These are phyloP conservation scores for Frankliniella fusca DNA, from an alignment of 2,888 invertebrate species.

Conservation along the genomic window DNA sequence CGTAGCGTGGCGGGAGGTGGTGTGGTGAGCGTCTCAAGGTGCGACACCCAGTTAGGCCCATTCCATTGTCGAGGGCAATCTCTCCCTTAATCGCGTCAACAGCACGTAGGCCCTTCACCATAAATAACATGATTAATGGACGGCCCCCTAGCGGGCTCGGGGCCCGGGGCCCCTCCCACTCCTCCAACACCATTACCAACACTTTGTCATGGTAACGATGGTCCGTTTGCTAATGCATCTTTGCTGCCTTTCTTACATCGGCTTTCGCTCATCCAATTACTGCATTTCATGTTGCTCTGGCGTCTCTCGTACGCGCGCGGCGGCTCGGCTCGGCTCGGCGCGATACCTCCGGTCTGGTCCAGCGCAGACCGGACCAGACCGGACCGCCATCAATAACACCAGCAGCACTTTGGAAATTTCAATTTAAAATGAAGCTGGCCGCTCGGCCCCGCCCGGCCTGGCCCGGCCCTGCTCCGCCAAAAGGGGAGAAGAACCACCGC, in stretches of 20 bases:
- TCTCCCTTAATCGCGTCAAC: constrained; percentile 8
- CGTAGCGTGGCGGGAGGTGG: too few relatives aligned
- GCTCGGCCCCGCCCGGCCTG: background rate
- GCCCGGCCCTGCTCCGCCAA: too few relatives aligned
- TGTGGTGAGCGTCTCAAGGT: too few relatives aligned
- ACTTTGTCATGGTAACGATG: constrained; percentile 10
- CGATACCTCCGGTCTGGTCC: too few relatives aligned
- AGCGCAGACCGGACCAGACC: too few relatives aligned
- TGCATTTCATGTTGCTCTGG: background rate
- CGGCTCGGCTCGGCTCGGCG: too few relatives aligned
- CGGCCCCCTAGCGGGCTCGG: background rate
- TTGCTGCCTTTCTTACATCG: background rate
- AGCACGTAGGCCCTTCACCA: constrained; percentile 2
- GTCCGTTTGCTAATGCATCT: constrained; percentile 10
- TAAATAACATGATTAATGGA: constrained; percentile 23
- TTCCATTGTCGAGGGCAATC: too few relatives aligned
- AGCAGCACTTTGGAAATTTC: constrained; percentile 9
- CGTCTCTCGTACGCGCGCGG: too few relatives aligned
- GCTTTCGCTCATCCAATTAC: background rate
- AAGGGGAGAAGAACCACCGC: too few relatives aligned
- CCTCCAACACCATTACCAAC: constrained; percentile 1
- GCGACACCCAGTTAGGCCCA: too few relatives aligned
- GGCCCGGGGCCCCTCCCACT: background rate
- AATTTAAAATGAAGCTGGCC: constrained; percentile 4
- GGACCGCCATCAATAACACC: background rate